Conservation (phyloP, 2,113 vertebrate genomes). For the Neolamprologus modestus region DNA sequence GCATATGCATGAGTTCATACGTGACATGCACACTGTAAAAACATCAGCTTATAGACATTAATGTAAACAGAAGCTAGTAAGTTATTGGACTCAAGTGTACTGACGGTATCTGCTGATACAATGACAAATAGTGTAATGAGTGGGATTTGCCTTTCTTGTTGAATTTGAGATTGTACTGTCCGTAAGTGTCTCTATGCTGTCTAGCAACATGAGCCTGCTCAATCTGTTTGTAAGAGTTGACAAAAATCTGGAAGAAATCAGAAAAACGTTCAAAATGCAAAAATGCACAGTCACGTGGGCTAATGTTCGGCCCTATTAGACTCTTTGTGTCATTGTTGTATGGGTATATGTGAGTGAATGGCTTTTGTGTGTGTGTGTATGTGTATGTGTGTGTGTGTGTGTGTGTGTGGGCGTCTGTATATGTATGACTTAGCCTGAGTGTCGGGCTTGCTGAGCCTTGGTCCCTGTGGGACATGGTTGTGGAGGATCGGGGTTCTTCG, state of each 20-base stretch:
- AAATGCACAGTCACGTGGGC: too few species aligned
- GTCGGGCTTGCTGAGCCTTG: not conserved
- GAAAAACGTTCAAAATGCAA: not conserved
- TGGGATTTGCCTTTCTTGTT: not conserved
- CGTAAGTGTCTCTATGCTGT: not conserved
- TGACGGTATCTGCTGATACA: not conserved
- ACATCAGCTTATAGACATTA: not conserved
- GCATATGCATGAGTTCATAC: too few species aligned
- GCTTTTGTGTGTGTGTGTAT: fast-evolving
- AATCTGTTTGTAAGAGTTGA: not conserved
- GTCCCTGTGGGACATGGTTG: not conserved
- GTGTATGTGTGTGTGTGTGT: too few species aligned
- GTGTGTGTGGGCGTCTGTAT: not conserved
- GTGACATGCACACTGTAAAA: not conserved
- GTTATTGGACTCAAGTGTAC: not conserved
- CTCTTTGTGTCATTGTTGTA: not conserved
- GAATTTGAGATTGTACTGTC: not conserved
- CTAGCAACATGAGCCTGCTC: not conserved
- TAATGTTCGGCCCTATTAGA: not conserved
- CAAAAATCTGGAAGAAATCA: not conserved
- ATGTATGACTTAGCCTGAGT: not conserved
- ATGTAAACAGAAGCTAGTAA: not conserved
- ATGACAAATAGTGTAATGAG: not conserved
- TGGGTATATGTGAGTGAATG: not conserved
- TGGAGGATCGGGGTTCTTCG: not conserved